These are phyloP conservation scores for Leptodactylus fuscus DNA, from an alignment of 2,113 vertebrate genomes.

Conservation along the genomic window DNA sequence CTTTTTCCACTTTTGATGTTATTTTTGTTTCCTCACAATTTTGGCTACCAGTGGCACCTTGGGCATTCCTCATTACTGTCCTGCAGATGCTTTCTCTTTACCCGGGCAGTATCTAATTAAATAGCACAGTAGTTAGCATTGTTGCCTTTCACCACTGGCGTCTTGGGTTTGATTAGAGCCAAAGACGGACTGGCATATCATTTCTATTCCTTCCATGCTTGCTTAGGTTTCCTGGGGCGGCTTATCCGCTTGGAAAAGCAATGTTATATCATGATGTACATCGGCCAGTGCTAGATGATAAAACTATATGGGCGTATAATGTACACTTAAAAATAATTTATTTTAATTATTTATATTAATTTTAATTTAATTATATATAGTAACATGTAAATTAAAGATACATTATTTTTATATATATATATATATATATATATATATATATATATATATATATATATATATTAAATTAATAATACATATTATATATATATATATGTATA, in stretches of 20 bases:
- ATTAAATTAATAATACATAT: too few species aligned
- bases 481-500: too few species aligned
- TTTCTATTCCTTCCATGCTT: neutral
- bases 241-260: neutral
- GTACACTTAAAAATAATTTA: neutral
- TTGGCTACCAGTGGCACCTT: neutral
- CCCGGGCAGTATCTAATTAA: neutral
- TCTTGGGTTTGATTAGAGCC: neutral
- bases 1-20: neutral
- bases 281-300: neutral
- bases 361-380: too few species aligned
- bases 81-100: neutral
- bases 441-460: too few species aligned
- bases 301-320: neutral
- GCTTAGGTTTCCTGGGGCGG: neutral
- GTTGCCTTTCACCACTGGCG: neutral
- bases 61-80: neutral
- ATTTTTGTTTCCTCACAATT: neutral
- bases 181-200: neutral
- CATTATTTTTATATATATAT: too few species aligned
- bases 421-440: too few species aligned
- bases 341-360: too few species aligned
- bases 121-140: neutral
- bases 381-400: too few species aligned
- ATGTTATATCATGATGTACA: neutral